Base-by-base conservation (phyloP, 2,888 invertebrate genomes). In the Lordiphosa fenestrarum region DNA sequence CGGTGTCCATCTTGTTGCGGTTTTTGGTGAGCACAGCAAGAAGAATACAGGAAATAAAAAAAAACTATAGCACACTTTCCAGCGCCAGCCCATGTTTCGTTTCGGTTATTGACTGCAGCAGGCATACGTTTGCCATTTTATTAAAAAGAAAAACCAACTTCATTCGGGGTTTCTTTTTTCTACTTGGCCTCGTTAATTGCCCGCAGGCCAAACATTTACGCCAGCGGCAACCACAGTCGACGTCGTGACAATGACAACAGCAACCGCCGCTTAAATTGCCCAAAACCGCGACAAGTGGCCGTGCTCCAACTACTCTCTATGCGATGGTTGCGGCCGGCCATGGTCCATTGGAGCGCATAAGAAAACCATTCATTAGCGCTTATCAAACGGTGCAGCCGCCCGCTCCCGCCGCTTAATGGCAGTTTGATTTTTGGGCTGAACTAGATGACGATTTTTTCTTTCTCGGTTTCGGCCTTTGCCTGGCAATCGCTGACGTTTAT, bases 341-440 rank as follows among this genome's bases (percentile, higher is more conserved):
- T 73, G 65, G 69, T 57, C 72, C 83, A 84, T 70, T 84, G 70
- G 68, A 84, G 80, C 84, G 83, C 70, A 82, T 67, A 80, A 80
- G 80, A 80, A 80, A 80, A 78, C 84, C 83, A 84, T 80, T 80
- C 84, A 80, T 80, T 80, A 84, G 84, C 80, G 84, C 80, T 78
- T 82, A 80, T 80, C 80, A 80, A 84, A 69, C 52, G 56, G 63
- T 49, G 50, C 63, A 63, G 63, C 50, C 63, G 54, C 58, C 48
- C 66, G 33, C 49, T 46, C 50, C 38, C 33, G 33, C 40, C 52
- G 9, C 36, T 69, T 73, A 69, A 75, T 76, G 80, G 59, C 78
- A 65, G 69, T 84, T 84, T 81, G 82, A 77, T 83, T 80, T 84
- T 75, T 49, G 68, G 62, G 78, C 80, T 83, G 66, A 83, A 66